Evolutionary conservation across 1,140 invertebrate species (phyloP).

Genomic region (Magallana ariakensis): DNA sequence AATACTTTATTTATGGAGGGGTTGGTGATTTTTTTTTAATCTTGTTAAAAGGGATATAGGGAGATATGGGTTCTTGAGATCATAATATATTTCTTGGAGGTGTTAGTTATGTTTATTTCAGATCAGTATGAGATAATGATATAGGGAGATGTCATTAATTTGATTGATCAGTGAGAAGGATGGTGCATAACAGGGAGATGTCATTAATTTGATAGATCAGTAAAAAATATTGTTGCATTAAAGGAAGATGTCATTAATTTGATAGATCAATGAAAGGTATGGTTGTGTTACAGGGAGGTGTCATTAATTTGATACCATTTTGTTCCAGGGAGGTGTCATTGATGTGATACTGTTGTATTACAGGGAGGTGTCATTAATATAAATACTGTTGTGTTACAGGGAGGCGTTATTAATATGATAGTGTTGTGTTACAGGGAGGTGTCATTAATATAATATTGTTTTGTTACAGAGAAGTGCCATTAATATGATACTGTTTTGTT

Average conservation of each 20-base stretch:
- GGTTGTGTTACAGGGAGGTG: not conserved
- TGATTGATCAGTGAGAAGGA: not conserved
- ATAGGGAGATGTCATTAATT: not conserved
- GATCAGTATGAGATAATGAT: not conserved
- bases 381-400: not conserved
- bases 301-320: not conserved
- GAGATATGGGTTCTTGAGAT: too few species aligned
- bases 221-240: not conserved
- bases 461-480: not conserved
- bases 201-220: not conserved
- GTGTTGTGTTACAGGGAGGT: not conserved
- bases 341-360: not conserved
- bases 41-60: too few species aligned
- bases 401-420: not conserved
- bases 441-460: not conserved
- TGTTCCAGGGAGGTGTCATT: not conserved
- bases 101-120: not conserved
- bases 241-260: not conserved
- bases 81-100: too few species aligned
- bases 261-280: not conserved
- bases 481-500: constrained; percentile 57
- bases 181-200: not conserved
- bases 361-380: too few species aligned
- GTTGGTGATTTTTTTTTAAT: too few species aligned
- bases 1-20: too few species aligned